Base-by-base conservation (phyloP, 1,140 invertebrate genomes). In the Panulirus ornatus region DNA sequence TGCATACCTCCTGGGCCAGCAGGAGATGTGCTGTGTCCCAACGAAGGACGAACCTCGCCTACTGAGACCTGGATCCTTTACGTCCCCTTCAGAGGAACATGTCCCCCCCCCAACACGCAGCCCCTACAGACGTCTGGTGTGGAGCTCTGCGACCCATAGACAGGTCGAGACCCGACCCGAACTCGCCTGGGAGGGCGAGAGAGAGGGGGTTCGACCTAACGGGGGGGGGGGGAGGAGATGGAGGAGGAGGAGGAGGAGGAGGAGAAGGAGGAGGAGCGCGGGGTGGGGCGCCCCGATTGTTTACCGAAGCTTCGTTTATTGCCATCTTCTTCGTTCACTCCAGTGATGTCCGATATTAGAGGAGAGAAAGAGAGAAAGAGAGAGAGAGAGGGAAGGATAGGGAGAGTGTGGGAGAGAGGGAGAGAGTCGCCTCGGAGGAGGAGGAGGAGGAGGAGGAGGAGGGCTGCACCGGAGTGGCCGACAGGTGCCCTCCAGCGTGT, bases 1-100 rank as follows among this genome's bases (percentile, higher is more conserved):
- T 83, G 63, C 85, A 87, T 78, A 87, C 85, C 84, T 78, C 85
- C 73, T 73, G 38, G 51, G 22, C 58, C 58, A 22, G 71, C 47
- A 38, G 58, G n/a, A n/a, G n/a, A n/a, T n/a, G 3, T 58, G 54
- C 54, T 58, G 54, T 19, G 54, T 2, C 19, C 54, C n/a, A n/a
- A n/a, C n/a, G n/a, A n/a, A n/a, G n/a, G 54, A 3, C n/a, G 11
- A 27, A 27, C 70, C 71, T n/a, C 36, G 66, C 38, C n/a, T 40
- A 76, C 34, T 34, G 66, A 70, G 34, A 27, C 75, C 54, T 79
- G 42, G n/a, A 42, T 30, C 75, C 30, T 34, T 34, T 6, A 40
- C 75, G 36, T 22, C 42, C 36, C n/a, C n/a, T 11, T 30, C 66
- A 8, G 22, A 70, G 66, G 3, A 70, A 70, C n/a, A n/a, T 70